Percentiles rank a stretch among this genome's conserved stretches.
phyloP scores from a whole-genome alignment of 1,140 invertebrate genomes.

The Linepithema humile region DNA sequence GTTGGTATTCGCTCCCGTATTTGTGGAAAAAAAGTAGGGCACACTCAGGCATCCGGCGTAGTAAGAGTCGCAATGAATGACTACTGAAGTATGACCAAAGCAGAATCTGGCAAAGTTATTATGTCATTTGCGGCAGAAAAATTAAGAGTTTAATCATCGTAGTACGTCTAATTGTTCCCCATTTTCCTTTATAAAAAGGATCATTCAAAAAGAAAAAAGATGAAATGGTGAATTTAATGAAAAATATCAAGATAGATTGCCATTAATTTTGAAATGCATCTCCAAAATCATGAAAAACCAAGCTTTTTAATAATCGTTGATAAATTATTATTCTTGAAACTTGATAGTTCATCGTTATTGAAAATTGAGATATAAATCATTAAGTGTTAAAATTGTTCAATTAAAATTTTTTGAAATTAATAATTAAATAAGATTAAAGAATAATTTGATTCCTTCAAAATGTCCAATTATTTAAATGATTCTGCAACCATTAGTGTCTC shows the following conservation, averaged over 20 bases:
- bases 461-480: background rate
- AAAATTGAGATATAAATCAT: conserved; percentile 18
- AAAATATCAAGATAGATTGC: background rate
- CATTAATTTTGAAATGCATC: conserved; percentile 3
- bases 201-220: background rate
- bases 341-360: background rate
- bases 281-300: background rate
- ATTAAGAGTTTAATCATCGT: background rate
- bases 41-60: background rate
- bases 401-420: background rate
- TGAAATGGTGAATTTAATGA: background rate
- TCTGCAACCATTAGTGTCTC: no score
- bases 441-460: no score
- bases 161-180: background rate
- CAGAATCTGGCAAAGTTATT: background rate
- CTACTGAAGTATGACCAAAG: background rate
- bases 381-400: background rate
- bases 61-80: background rate
- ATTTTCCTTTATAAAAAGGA: background rate
- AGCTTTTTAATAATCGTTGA: background rate
- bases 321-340: background rate
- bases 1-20: background rate
- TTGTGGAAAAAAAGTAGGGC: background rate
- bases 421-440: no score
- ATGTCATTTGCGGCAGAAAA: background rate